Evolutionary conservation across 2,113 vertebrate species (phyloP).

Genomic region (Mustelus asterias): DNA sequence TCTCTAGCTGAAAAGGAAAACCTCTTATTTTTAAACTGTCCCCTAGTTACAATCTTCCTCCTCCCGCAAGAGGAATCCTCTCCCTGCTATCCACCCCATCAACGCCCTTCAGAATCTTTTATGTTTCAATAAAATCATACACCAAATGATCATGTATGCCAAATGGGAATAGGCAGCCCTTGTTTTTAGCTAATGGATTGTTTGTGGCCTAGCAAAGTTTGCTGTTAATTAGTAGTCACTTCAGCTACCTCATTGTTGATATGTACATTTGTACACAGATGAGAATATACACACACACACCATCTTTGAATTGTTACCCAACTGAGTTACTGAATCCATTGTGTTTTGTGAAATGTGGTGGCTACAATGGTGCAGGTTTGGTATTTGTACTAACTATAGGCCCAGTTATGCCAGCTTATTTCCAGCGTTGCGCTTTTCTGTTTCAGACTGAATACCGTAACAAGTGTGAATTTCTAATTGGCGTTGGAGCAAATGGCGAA

Average conservation of each 20-base stretch:
- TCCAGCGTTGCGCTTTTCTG: not conserved
- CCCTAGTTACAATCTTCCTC: too few species aligned
- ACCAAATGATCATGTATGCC: not conserved
- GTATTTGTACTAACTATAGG: not conserved
- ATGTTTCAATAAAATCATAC: too few species aligned
- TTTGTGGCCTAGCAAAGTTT: not conserved
- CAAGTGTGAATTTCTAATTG: conserved; percentile 95
- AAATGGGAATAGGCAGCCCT: not conserved
- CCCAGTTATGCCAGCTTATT: not conserved
- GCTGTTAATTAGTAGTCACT: not conserved
- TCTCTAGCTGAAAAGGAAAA: too few species aligned
- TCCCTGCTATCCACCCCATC: too few species aligned
- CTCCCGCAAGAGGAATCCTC: too few species aligned
- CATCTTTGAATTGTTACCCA: not conserved
- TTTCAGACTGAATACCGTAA: conserved; percentile 87
- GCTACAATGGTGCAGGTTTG: not conserved
- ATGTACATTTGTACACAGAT: not conserved
- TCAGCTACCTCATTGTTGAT: not conserved
- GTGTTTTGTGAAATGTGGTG: not conserved
- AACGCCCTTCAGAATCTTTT: too few species aligned
- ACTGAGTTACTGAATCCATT: not conserved
- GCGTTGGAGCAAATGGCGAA: conserved; percentile 74
- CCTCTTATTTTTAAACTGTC: too few species aligned
- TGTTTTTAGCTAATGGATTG: not conserved
- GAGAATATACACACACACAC: not conserved